A percentile compares a stretch with the other conserved stretches of the same genome.
phyloP scores from a whole-genome alignment of 2,113 vertebrate genomes.

The Merops nubicus region DNA sequence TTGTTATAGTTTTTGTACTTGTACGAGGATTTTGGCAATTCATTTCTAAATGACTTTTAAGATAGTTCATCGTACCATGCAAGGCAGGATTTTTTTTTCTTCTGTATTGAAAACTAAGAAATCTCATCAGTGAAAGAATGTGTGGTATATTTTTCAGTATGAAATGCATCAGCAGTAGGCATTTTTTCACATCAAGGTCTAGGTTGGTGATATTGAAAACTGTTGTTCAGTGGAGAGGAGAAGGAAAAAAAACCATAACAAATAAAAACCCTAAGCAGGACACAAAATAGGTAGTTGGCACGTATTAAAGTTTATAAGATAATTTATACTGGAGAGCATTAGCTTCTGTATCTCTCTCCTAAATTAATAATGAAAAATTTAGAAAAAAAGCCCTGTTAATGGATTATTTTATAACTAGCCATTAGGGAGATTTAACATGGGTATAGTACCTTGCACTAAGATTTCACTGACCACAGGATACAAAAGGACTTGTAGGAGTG shows the following conservation, averaged over 20 bases:
- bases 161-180: not conserved
- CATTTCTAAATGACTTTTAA: not conserved
- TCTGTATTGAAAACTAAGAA: not conserved
- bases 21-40: not conserved
- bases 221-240: not conserved
- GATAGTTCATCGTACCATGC: not conserved
- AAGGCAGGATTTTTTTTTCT: not conserved
- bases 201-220: not conserved
- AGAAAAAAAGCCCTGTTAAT: not conserved
- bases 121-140: not conserved
- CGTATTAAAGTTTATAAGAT: not conserved
- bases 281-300: not conserved
- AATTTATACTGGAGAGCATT: not conserved
- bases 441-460: not conserved
- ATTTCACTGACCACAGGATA: not conserved
- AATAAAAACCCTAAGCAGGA: not conserved
- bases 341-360: not conserved
- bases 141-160: not conserved
- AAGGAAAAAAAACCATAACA: not conserved
- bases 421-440: not conserved
- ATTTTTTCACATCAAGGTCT: not conserved
- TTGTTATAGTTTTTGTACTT: not conserved
- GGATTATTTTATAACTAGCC: not conserved
- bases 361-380: not conserved
- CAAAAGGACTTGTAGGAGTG: not conserved